Evolutionary conservation across 2,888 invertebrate species (phyloP).

Genomic region (Erebia epiphron): DNA sequence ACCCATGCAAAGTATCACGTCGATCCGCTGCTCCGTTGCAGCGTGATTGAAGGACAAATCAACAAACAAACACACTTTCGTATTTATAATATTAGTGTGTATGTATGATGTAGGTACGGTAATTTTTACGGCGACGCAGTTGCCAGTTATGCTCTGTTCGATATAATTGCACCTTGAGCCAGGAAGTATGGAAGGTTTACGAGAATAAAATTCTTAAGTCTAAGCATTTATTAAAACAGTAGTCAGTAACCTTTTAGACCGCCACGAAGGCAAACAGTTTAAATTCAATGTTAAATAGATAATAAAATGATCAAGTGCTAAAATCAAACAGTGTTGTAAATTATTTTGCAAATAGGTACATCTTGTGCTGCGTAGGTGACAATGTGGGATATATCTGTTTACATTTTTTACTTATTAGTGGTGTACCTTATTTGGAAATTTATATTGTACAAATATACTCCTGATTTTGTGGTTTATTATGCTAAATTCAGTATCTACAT

Average conservation of each 20-base stretch:
- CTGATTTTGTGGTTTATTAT: slow-evolving; percentile 76
- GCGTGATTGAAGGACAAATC: no score
- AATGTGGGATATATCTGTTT: not conserved
- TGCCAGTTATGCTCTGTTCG: no score
- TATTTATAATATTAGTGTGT: no score
- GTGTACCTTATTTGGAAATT: slow-evolving; percentile 72
- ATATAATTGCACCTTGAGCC: no score
- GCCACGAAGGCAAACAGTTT: not conserved
- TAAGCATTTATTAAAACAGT: not conserved
- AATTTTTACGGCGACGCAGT: no score
- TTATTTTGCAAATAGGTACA: not conserved
- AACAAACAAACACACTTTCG: no score
- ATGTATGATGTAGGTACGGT: no score
- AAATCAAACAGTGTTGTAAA: not conserved
- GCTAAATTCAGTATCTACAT: slow-evolving; percentile 76
- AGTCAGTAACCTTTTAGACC: not conserved
- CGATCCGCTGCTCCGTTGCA: no score
- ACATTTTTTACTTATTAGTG: slow-evolving; percentile 43
- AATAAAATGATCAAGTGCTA: not conserved
- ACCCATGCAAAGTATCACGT: no score
- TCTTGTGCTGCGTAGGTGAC: not conserved
- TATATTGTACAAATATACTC: slow-evolving; percentile 65
- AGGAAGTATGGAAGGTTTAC: not conserved
- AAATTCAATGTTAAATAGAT: not conserved
- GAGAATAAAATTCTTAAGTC: not conserved